Percentiles rank a stretch among this genome's conserved stretches.
These are phyloP conservation scores for Tretioscincus oriximinensis DNA, from an alignment of 2,113 vertebrate genomes.

Conservation along the genomic window DNA sequence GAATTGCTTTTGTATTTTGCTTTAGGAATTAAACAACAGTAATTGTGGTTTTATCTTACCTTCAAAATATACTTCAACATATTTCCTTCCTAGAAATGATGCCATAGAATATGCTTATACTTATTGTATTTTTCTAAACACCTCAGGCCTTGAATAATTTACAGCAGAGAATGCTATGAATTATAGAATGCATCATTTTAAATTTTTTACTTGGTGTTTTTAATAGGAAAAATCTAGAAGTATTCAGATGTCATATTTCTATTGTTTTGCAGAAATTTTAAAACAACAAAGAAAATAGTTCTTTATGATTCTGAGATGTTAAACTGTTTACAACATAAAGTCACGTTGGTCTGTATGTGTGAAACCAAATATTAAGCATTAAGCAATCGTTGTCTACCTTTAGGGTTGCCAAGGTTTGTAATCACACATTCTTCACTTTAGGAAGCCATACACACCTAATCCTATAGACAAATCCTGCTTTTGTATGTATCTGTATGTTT, in stretches of 20 bases:
- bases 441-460: background rate
- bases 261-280: background rate
- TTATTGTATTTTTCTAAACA: slow-evolving; percentile 38
- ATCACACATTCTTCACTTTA: background rate
- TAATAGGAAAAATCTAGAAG: background rate
- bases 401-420: background rate
- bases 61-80: background rate
- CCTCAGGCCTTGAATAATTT: slow-evolving; percentile 33
- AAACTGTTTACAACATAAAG: background rate
- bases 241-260: background rate
- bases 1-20: slow-evolving; percentile 28
- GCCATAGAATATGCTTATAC: slow-evolving; percentile 11
- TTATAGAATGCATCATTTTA: slow-evolving; percentile 23
- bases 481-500: background rate
- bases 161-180: slow-evolving; percentile 30
- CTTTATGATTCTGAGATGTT: background rate
- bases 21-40: slow-evolving; percentile 24
- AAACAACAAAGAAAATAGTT: background rate
- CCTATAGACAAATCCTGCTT: background rate
- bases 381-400: background rate
- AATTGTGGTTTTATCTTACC: slow-evolving; percentile 32
- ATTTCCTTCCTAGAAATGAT: slow-evolving; percentile 12
- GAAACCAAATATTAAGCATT: background rate
- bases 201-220: background rate
- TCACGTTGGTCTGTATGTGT: background rate